Evolutionary conservation across 1,140 invertebrate species (phyloP), one percentile per base, ranked within the genome.

Genomic region (Heliconius eleuchia): DNA sequence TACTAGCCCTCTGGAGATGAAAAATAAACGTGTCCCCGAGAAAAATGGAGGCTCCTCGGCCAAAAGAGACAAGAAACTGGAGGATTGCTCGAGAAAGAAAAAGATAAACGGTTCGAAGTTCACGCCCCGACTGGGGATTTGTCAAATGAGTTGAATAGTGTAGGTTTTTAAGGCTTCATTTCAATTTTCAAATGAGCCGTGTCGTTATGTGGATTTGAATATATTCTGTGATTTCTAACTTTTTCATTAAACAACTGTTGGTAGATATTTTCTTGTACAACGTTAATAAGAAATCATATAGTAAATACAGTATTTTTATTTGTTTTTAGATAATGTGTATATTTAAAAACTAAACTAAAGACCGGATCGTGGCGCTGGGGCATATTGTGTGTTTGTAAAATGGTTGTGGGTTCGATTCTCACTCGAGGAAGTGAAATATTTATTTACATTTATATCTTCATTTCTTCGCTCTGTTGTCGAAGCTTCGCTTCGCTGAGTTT

Each of bases 1-100:
- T 88, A 88, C 88, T 87, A 86, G 86, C 87, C 88, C 88, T 87
- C 84, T 88, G 87, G 90, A 92, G 92, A 92, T 93, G 91, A 92
- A 93, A 94, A 93, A 92, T 92, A 94, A 92, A 93, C 90, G 90
- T 83, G 86, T 83, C 82, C 82, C 76, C 83, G 80, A 85, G 84
- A 89, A 82, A 82, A 83, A 85, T 85, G 77, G 82, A 87, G 85
- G 81, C 80, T 79, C 79, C 75, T 73, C 52, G 88, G 76, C 82
- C 46, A 82, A 88, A 76, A 3, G 84, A 83, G 75, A 88, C 39
- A 50, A 72, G 55, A 82, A 79, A 72, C 85, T 74, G 13, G 18
- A 23, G 42, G 60, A 46, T 73, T 52, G 19, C 19, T 74, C 3
- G 42, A 57, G 84, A 75, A 77, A 7, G 80, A 91, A 70, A 83